Evolutionary conservation across 64 coral and sea anemone species (phyloP).

Genomic region (Actinia equina): DNA sequence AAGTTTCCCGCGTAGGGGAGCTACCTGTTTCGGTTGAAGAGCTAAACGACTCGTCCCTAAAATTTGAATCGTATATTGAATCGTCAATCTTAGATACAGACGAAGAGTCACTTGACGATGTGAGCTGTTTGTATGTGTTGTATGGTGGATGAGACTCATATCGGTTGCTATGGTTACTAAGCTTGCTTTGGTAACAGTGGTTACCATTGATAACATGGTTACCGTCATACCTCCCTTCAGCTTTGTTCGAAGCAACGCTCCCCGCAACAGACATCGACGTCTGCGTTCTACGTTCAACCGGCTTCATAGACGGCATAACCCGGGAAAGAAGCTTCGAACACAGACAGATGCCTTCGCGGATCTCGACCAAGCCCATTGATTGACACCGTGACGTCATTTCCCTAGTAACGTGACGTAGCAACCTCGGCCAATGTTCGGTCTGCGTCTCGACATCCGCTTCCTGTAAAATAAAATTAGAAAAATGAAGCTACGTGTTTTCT

Average conservation of each 20-base stretch:
- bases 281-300: not conserved
- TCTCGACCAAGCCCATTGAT: constrained; percentile 66
- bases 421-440: constrained; percentile 90
- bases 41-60: not conserved
- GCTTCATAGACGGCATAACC: constrained; percentile 87
- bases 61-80: not conserved
- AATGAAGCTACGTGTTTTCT: not conserved
- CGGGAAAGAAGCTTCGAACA: constrained; percentile 93
- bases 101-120: not conserved
- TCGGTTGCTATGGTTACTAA: no score
- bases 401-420: constrained; percentile 63
- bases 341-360: constrained; percentile 77
- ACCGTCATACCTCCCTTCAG: not conserved
- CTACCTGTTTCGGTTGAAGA: not conserved
- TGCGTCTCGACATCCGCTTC: constrained; percentile 91
- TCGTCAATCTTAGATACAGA: not conserved
- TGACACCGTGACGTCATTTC: constrained; percentile 86
- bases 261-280: not conserved
- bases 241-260: not conserved
- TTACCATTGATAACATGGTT: not conserved
- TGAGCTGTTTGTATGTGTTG: not conserved
- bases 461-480: constrained; percentile 20
- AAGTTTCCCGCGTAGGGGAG: not conserved
- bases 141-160: not conserved
- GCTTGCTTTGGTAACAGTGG: no score